Evolutionary conservation across 1,140 invertebrate species (phyloP), one percentile per base, ranked within the genome.

Genomic region (Zeugodacus cucurbitae): DNA sequence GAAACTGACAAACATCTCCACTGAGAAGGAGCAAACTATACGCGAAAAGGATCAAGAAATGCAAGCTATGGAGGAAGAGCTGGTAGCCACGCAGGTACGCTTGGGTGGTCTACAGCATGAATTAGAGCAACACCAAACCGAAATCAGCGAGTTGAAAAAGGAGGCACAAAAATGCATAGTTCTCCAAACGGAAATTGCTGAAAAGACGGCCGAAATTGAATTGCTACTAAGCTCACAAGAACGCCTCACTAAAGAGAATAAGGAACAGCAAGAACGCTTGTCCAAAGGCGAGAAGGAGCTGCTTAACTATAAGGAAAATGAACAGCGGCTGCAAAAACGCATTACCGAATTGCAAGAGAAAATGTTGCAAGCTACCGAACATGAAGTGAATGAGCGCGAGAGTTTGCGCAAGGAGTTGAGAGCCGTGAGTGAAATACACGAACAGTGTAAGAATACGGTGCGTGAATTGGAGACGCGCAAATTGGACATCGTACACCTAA

Each of bases 51-150:
- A 88, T 32, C 44, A 94, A 90, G 93, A 91, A 92, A 91, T 90
- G 89, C 91, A 86, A 91, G 93, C 89, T 64, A 90, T 85, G 91
- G 93, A 90, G 90, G 93, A 86, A 89, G 93, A 89, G 89, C 92
- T 91, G 89, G 94, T 91, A 90, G 90, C 93, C 0, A 89, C 92
- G n/a, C 89, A 89, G 57, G 41, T 87, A 0, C 86, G 87, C 4
- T 44, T 89, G 11, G 88, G 67, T 8, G 70, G 58, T 26, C 20
- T 88, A 7, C 87, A 89, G 58, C 85, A 88, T 22, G 88, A 89
- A 22, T 22, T 88, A 62, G 78, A 87, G 17, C n/a, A 87, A 34
- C 87, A 34, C 0, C 82, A 88, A 85, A 85, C 32, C 3, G 85
- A 88, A 88, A 94, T 96, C 57, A 91, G 94, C 85, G 87, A 86